phyloP scores from a whole-genome alignment of 2,888 invertebrate genomes.

The Agrilus mali region DNA sequence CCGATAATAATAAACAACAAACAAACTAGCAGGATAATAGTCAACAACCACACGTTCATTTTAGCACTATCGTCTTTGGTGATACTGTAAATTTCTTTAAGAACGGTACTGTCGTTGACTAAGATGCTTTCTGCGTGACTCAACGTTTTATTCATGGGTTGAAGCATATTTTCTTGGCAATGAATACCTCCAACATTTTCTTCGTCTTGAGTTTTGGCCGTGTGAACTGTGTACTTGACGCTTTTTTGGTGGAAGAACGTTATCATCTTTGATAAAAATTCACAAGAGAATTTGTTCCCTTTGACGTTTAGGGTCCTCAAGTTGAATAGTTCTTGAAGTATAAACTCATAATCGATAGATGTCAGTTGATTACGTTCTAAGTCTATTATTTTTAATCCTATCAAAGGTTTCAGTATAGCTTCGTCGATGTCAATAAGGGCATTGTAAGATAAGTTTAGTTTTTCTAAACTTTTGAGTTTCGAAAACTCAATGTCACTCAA shows the following conservation, averaged over 20 bases:
- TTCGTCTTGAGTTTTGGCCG: conserved; percentile 21
- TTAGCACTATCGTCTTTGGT: conserved; percentile 6
- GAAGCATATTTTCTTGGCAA: conserved; percentile 19
- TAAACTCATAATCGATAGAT: conserved; percentile 24
- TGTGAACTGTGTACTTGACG: conserved; percentile 23
- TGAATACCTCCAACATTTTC: conserved; percentile 30
- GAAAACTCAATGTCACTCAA: conserved; percentile 19
- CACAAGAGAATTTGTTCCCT: conserved; percentile 26
- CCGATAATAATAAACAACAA: no score
- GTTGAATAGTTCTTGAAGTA: conserved; percentile 23
- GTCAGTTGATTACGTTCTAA: conserved; percentile 25
- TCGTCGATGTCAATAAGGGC: conserved; percentile 20
- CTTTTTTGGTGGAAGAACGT: conserved; percentile 21
- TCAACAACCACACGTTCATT: conserved; percentile 1
- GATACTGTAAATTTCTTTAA: conserved; percentile 12
- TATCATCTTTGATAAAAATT: conserved; percentile 23
- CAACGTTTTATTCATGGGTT: conserved; percentile 8
- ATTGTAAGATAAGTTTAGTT: conserved; percentile 27
- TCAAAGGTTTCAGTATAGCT: conserved; percentile 19
- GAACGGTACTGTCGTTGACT: conserved; percentile 10
- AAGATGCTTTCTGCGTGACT: conserved; percentile 7
- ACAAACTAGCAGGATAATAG: no score
- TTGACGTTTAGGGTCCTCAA: conserved; percentile 25
- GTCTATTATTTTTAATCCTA: conserved; percentile 23
- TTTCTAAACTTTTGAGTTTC: conserved; percentile 18